These are phyloP conservation scores for Drosophila lutescens DNA, from an alignment of 2,888 invertebrate genomes.

Conservation along the genomic window DNA sequence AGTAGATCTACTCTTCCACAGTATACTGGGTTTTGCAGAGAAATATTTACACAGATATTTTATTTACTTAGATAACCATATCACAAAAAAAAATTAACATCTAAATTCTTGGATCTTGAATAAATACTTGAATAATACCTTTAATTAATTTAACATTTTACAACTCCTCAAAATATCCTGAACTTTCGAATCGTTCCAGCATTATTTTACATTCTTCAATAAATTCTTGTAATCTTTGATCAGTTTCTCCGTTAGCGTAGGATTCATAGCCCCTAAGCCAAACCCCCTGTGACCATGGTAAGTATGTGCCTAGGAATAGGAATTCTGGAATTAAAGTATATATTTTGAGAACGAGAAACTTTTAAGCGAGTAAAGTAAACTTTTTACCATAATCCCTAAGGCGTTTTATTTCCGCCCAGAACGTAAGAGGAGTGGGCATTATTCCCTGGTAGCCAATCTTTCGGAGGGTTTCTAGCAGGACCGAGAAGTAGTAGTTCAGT, in stretches of 20 bases:
- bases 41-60: too few species aligned
- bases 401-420: slow-evolving; percentile 54
- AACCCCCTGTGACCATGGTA: slow-evolving; percentile 23
- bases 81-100: not conserved
- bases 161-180: slow-evolving; percentile 61
- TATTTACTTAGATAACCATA: too few species aligned
- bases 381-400: slow-evolving; percentile 57
- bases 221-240: slow-evolving; percentile 17
- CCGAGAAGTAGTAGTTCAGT: slow-evolving; percentile 63
- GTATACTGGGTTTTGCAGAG: too few species aligned
- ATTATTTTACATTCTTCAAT: slow-evolving; percentile 32
- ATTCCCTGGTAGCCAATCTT: slow-evolving; percentile 58
- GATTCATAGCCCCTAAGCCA: not conserved
- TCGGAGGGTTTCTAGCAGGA: slow-evolving; percentile 54
- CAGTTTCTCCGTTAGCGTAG: not conserved
- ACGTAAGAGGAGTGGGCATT: slow-evolving; percentile 52
- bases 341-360: not conserved
- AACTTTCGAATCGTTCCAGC: slow-evolving; percentile 53
- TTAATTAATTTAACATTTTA: not conserved
- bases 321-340: slow-evolving; percentile 22
- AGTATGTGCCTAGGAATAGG: slow-evolving; percentile 26
- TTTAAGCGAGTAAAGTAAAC: not conserved
- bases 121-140: not conserved
- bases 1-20: too few species aligned
- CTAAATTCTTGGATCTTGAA: not conserved